Percentiles rank a stretch among this genome's conserved stretches.
phyloP scores from a whole-genome alignment of 2,888 invertebrate genomes.

The Eristalinus sepulchralis region DNA sequence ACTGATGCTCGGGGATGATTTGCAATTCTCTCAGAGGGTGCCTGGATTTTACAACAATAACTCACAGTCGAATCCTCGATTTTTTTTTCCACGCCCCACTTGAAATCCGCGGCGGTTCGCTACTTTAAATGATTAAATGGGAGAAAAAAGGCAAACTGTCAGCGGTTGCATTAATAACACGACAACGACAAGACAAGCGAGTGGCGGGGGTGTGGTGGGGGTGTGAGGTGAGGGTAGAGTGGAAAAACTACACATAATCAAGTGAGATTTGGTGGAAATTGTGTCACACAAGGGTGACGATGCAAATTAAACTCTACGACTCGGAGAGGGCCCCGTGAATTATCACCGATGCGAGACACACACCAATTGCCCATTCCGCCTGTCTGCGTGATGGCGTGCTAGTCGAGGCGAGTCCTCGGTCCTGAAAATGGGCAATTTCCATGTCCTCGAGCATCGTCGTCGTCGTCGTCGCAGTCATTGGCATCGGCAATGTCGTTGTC shows the following conservation, averaged over 20 bases:
- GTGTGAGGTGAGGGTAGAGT: too few relatives aligned
- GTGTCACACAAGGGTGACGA: slow-evolving; percentile 67
- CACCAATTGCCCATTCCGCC: slow-evolving; percentile 62
- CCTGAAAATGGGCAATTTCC: slow-evolving; percentile 16
- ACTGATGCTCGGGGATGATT: slow-evolving; percentile 58
- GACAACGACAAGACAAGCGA: background rate
- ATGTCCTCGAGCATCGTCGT: slow-evolving; percentile 19
- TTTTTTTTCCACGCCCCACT: slow-evolving; percentile 8
- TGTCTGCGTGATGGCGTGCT: slow-evolving; percentile 32
- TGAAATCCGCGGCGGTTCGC: slow-evolving; percentile 13
- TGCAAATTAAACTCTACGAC: slow-evolving; percentile 66
- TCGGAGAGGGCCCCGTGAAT: slow-evolving; percentile 56
- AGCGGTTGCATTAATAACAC: slow-evolving; percentile 54
- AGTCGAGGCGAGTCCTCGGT: background rate
- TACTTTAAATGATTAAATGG: slow-evolving; percentile 65
- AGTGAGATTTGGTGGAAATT: slow-evolving; percentile 48
- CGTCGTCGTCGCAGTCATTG: background rate
- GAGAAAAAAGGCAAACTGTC: slow-evolving; percentile 38
- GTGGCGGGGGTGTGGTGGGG: background rate
- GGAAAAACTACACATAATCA: slow-evolving; percentile 44
- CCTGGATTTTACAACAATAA: slow-evolving; percentile 61
- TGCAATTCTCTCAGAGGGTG: slow-evolving; percentile 38
- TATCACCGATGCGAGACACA: slow-evolving; percentile 66
- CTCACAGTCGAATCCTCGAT: slow-evolving; percentile 36
- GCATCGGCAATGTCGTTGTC: background rate